Evolutionary conservation across 2,797 vertebrate species (phyloP).

Genomic region (Odontamblyopus lacepedii): DNA sequence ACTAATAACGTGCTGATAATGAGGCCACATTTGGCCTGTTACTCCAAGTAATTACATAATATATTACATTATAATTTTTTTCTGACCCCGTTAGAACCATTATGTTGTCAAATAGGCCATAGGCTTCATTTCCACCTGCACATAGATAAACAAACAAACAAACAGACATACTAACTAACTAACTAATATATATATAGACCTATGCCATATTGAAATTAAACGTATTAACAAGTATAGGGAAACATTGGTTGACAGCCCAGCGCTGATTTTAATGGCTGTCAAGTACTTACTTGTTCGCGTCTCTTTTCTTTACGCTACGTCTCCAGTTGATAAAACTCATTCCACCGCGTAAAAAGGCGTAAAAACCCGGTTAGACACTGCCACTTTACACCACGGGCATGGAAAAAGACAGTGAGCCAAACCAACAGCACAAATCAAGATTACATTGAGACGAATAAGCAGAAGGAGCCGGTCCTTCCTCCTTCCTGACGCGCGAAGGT

Average conservation of each 20-base stretch:
- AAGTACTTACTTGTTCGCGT: conserved; percentile 72
- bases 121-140: conserved; percentile 1
- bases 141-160: too few species aligned
- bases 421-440: background rate
- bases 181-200: too few species aligned
- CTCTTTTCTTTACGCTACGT: conserved; percentile 71
- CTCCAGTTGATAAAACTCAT: conserved; percentile 81
- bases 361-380: conserved; percentile 2
- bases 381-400: conserved; percentile 6
- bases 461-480: conserved; percentile 28
- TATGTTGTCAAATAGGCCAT: conserved; percentile 43
- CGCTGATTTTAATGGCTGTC: background rate
- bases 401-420: background rate
- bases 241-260: background rate
- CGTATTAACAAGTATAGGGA: background rate
- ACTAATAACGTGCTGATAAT: background rate
- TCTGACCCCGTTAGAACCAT: conserved; percentile 7
- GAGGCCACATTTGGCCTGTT: background rate
- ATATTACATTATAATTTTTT: conserved; percentile 2
- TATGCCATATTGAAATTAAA: too few species aligned
- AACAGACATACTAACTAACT: too few species aligned
- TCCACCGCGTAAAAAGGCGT: conserved; percentile 43
- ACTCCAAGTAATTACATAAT: background rate
- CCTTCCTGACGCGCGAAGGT: conserved; percentile 59
- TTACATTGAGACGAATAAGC: conserved; percentile 5